These are phyloP conservation scores for Nyctalus aviator DNA, from an alignment of 2,797 vertebrate species.

Conservation along the genomic window DNA sequence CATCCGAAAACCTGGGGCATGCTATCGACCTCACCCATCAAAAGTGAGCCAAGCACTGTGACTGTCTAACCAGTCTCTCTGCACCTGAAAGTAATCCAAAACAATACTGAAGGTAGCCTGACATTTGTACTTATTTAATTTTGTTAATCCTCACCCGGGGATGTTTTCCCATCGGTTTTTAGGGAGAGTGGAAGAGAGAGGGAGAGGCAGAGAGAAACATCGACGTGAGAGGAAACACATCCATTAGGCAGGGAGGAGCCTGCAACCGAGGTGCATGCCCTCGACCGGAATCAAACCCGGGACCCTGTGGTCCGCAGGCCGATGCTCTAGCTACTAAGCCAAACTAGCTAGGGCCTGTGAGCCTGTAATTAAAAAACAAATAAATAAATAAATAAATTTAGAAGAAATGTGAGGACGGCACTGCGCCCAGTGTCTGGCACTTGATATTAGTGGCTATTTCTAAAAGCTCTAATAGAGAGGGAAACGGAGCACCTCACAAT, in stretches of 20 bases:
- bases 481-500: constrained; percentile 32
- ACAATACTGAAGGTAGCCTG: neutral
- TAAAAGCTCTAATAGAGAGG: constrained; percentile 17
- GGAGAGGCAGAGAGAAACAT: no score
- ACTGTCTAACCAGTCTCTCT: neutral
- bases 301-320: no score
- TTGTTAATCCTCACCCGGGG: no score
- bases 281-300: no score
- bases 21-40: neutral
- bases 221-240: no score
- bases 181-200: no score
- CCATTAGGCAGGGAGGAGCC: no score
- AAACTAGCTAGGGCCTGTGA: no score
- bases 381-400: neutral
- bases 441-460: constrained; percentile 25
- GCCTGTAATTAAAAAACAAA: no score
- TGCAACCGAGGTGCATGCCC: no score
- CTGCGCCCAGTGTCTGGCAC: neutral
- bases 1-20: neutral
- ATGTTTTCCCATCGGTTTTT: no score
- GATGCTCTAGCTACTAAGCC: no score
- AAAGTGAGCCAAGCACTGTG: neutral
- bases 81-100: neutral
- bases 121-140: neutral
- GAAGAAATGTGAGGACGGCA: neutral